Evolutionary conservation across 2,888 invertebrate species (phyloP), one percentile per base, ranked within the genome.

Genomic region (Agriotes lineatus): DNA sequence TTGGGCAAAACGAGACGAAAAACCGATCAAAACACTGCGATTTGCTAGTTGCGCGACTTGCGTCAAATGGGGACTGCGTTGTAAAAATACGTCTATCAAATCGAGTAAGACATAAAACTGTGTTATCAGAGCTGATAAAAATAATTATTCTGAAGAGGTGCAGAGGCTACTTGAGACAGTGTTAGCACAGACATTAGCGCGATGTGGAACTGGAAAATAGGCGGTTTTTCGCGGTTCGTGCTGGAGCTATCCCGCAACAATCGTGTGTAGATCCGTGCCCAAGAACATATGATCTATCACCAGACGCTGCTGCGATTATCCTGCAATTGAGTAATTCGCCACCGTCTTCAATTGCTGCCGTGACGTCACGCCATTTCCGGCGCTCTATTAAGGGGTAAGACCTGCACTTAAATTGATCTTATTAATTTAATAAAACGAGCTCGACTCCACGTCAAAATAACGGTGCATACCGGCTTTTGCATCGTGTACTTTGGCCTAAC

Each of bases 291-390:
- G 67, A 54, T 67, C 52, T 45, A 60, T 60, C 54, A 35, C 37
- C 44, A 60, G 67, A 67, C 67, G 56, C 30, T 60, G n/a, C 7
- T 14, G 54, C 54, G 25, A 69, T 69, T 69, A 69, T 64, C 64
- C 44, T 50, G 65, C 65, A 69, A 69, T 69, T 69, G 69, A 61
- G 56, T 65, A 69, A 68, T 67, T 71, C 64, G 61, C 65, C 60
- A 69, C 62, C 74, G 72, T 73, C 73, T 74, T 72, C 76, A 76
- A 76, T 75, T 75, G 71, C 68, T 70, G 60, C 68, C 60, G 72
- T 76, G 75, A 76, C 77, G 75, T 77, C 75, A 76, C 60, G 48
- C 63, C 59, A 74, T 73, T 77, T 77, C 77, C 69, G 69, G 65
- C 57, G 61, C 57, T 70, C 73, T 75, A 61, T 72, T 72, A 72